These are phyloP conservation scores for Pteropus alecto DNA, from an alignment of 2,113 vertebrate species.

Conservation along the genomic window DNA sequence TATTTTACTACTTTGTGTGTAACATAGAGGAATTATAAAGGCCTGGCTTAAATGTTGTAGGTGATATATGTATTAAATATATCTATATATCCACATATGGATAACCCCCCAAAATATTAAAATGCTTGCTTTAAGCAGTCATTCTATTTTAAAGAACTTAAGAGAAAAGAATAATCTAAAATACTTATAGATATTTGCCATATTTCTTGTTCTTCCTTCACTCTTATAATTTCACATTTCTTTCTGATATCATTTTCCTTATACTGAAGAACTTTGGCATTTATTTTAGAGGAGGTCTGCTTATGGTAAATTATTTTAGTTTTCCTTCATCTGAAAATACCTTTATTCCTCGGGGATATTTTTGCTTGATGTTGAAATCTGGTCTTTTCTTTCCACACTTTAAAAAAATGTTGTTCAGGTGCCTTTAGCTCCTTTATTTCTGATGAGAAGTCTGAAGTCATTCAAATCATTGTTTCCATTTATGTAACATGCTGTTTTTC, in stretches of 20 bases:
- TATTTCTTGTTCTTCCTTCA: background rate
- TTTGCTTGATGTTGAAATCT: background rate
- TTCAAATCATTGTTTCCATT: background rate
- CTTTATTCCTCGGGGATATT: background rate
- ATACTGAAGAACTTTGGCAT: background rate
- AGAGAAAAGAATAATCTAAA: background rate
- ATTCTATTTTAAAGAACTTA: background rate
- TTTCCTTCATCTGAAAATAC: background rate
- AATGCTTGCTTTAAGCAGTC: background rate
- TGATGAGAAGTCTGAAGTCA: background rate
- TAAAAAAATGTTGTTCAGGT: background rate
- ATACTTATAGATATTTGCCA: background rate
- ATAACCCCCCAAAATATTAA: background rate
- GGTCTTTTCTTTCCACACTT: background rate
- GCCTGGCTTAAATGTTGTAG: background rate
- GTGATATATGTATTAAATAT: background rate
- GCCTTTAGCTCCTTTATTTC: background rate
- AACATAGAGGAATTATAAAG: background rate
- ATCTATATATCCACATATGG: background rate
- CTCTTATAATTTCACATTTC: background rate
- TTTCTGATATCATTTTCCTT: background rate
- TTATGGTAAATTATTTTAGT: background rate
- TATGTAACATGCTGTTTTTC: background rate
- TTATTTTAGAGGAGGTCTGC: background rate
- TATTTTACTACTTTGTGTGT: background rate